Conservation (phyloP, 2,797 vertebrate genomes). For the Eleutherodactylus coqui region DNA sequence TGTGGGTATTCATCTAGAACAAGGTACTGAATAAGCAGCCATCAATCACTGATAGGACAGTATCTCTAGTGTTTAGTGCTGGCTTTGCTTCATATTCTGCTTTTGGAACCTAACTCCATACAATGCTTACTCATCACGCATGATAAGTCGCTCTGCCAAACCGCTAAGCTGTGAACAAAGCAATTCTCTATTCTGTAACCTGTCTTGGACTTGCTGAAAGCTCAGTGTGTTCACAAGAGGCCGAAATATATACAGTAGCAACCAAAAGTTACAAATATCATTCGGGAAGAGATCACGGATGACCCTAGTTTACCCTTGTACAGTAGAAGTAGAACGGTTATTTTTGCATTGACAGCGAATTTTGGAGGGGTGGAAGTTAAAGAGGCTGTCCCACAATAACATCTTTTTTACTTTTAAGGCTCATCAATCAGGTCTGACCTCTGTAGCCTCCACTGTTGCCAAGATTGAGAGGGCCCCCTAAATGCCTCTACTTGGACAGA, state of each 20-base stretch:
- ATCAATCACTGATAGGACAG: conserved; percentile 42
- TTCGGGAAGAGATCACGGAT: neutral
- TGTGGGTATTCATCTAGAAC: conserved; percentile 33
- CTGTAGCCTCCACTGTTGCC: neutral
- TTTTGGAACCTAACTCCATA: conserved; percentile 4
- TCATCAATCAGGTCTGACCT: neutral
- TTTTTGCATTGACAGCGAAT: neutral
- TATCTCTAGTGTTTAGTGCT: conserved; percentile 35
- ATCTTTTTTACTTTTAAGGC: neutral
- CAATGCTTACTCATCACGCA: conserved; percentile 30
- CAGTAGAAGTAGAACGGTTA: neutral
- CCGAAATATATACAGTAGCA: conserved; percentile 19
- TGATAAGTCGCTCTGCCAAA: conserved; percentile 24
- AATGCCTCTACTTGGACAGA: neutral
- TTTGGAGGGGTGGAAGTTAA: neutral
- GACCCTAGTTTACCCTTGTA: neutral
- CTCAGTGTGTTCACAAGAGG: neutral
- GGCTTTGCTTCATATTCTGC: conserved; percentile 4
- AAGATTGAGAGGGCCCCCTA: neutral
- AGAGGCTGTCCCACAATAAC: neutral
- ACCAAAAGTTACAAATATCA: neutral
- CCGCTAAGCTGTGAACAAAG: conserved; percentile 51
- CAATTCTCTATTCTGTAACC: conserved; percentile 13
- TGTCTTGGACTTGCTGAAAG: conserved; percentile 17
- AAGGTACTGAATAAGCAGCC: neutral